Base-by-base conservation (phyloP, 2,113 vertebrate genomes). In the Melierax canorus region DNA sequence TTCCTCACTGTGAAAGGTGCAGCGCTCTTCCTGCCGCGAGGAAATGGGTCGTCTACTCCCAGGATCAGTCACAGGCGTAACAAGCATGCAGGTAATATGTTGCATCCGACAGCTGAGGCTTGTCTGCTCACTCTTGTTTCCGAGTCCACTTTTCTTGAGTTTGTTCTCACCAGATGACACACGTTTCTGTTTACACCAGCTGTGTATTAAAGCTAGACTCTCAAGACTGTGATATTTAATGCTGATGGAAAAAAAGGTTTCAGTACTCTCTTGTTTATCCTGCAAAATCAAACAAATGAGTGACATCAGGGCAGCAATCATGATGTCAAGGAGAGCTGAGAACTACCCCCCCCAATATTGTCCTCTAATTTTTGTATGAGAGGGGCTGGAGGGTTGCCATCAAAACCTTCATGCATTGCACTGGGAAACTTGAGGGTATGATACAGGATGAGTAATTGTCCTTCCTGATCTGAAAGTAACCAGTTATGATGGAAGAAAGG, bases 1-100 rank as follows among this genome's bases (percentile, higher is more conserved):
- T 99, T 99, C 97, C 98, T 99, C 88, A 99, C 99, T 12, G 99
- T 99, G 59, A 99, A 99, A 98, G 99, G 99, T 53, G 99, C 99
- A 39, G 99, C 99, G 12, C 98, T 99, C 92, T 99, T 99, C 97
- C 98, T 99, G 22, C 99, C 99, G 8, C 98, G 99, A 41, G 99
- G 99, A 94, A 99, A 99, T 98, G 99, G 99, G 46, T 99, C 98
- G 2, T 98, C 99, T 18, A 94, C 98, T 60, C 99, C 99, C 87
- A 97, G 98, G 92, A 97, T 99, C 98, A 99, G 98, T 97, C 99
- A 99, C 97, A 98, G 98, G 93, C 98, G 98, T 92, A 99, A 99
- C 98, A 99, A 99, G 88, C 99, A 99, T 71, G 99, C 99, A 99
- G 99, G 99, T 99, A 97, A 96, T n/a, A 32, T 12, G 20, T 11